Percentiles rank a stretch among this genome's conserved stretches.
Conservation (phyloP, 2,888 invertebrate species). For the Macrophya annulata region DNA sequence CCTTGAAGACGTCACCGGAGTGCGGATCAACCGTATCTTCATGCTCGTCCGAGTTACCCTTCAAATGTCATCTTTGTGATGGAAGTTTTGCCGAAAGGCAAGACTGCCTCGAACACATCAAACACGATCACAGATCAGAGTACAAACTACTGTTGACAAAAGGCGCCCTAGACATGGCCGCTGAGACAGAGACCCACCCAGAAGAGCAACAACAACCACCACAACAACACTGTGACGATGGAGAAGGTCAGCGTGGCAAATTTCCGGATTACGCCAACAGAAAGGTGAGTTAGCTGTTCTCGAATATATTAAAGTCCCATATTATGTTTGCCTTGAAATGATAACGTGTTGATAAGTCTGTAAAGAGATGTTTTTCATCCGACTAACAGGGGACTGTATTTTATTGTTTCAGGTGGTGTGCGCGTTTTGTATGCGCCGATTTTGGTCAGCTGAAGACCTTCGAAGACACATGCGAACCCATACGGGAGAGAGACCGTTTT, state of each 20-base stretch:
- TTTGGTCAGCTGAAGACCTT: constrained; percentile 97
- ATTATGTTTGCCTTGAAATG: neutral
- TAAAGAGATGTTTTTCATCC: neutral
- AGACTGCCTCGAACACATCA: constrained; percentile 91
- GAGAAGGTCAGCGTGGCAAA: constrained; percentile 88
- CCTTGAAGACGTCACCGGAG: constrained; percentile 72
- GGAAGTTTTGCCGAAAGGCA: constrained; percentile 90
- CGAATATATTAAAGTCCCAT: neutral
- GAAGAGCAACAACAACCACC: constrained; percentile 76
- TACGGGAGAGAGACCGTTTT: constrained; percentile 95
- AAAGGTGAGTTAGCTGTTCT: constrained; percentile 82
- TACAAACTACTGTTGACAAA: constrained; percentile 92
- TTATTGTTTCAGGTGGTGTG: constrained; percentile 86
- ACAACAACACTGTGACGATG: constrained; percentile 83
- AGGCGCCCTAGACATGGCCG: constrained; percentile 86
- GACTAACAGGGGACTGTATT: constrained; percentile 2
- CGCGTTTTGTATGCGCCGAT: constrained; percentile 95
- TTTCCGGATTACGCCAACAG: constrained; percentile 94
- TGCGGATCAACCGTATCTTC: constrained; percentile 70
- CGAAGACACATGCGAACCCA: constrained; percentile 97
- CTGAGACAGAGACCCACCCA: constrained; percentile 78
- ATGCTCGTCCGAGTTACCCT: constrained; percentile 86
- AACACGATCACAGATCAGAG: constrained; percentile 87
- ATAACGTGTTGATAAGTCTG: neutral
- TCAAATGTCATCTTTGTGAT: constrained; percentile 96